Evolutionary conservation across 2,797 vertebrate species (phyloP).

Genomic region (Hephaestus fuliginosus): DNA sequence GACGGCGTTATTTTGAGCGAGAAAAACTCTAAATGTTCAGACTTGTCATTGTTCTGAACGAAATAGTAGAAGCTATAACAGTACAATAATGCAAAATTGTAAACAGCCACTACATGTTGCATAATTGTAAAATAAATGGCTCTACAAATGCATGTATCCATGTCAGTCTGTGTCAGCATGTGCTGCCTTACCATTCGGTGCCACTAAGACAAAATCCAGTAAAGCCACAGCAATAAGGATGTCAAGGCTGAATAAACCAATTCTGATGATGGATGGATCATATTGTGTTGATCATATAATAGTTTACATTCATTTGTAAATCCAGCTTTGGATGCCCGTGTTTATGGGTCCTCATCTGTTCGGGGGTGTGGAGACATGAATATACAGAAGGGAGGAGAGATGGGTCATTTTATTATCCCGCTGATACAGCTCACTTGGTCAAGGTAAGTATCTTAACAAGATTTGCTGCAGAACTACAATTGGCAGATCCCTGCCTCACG

Average conservation of each 20-base stretch:
- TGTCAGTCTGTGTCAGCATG: neutral
- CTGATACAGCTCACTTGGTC: conserved; percentile 19
- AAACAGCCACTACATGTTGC: neutral
- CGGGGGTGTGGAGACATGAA: conserved; percentile 19
- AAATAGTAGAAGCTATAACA: neutral
- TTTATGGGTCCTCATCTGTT: conserved; percentile 14
- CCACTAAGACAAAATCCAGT: conserved; percentile 12
- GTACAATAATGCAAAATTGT: neutral
- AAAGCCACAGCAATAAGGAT: conserved; percentile 12
- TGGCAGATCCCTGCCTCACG: conserved; percentile 23
- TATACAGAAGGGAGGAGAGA: neutral
- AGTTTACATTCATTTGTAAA: conserved; percentile 12
- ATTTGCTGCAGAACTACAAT: conserved; percentile 40
- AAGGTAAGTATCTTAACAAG: conserved; percentile 39
- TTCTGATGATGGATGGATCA: conserved; percentile 26
- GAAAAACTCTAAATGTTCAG: neutral
- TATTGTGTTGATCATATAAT: conserved; percentile 13
- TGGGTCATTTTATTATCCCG: conserved; percentile 18
- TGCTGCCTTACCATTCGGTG: neutral
- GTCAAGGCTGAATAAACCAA: neutral
- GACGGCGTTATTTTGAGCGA: neutral
- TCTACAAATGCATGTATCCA: neutral
- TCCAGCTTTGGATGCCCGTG: conserved; percentile 11
- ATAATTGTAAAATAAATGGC: neutral
- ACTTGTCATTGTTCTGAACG: neutral